phyloP scores from a whole-genome alignment of 2,888 invertebrate species.

The Nezara viridula region DNA sequence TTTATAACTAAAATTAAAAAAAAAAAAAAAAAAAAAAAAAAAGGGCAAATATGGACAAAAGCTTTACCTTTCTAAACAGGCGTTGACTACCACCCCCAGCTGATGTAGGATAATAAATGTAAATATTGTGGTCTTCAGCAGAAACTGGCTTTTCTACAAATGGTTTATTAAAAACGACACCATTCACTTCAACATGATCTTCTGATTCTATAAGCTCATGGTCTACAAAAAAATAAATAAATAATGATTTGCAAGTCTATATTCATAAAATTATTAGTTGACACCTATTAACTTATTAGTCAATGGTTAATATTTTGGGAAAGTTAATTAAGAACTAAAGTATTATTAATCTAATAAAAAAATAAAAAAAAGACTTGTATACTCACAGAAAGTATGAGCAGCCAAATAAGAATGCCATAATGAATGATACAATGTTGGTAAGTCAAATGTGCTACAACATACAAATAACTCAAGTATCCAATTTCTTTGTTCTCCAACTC shows the following conservation, averaged over 20 bases:
- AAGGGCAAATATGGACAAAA: neutral
- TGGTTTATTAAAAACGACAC: conserved; percentile 95
- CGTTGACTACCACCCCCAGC: conserved; percentile 98
- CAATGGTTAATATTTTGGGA: neutral
- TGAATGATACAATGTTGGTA: neutral
- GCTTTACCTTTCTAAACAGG: conserved; percentile 95
- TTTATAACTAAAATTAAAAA: neutral
- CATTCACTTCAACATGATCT: conserved; percentile 97
- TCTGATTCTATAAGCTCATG: conserved; percentile 94
- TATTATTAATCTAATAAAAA: neutral
- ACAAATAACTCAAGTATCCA: neutral
- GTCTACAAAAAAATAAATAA: conserved; percentile 72
- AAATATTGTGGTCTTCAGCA: conserved; percentile 99
- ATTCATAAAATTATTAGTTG: neutral
- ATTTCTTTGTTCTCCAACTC: no score
- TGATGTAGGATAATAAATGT: conserved; percentile 98
- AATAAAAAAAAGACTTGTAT: neutral
- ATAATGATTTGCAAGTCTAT: neutral
- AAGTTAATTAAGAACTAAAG: neutral
- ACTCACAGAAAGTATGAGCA: neutral
- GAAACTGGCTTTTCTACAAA: conserved; percentile 99
- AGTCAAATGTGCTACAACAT: neutral
- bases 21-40: neutral
- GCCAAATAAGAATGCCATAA: neutral
- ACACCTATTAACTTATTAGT: neutral